These are phyloP conservation scores for Kuschelorhynchus macadamiae DNA, from an alignment of 2,888 invertebrate genomes.

Conservation along the genomic window DNA sequence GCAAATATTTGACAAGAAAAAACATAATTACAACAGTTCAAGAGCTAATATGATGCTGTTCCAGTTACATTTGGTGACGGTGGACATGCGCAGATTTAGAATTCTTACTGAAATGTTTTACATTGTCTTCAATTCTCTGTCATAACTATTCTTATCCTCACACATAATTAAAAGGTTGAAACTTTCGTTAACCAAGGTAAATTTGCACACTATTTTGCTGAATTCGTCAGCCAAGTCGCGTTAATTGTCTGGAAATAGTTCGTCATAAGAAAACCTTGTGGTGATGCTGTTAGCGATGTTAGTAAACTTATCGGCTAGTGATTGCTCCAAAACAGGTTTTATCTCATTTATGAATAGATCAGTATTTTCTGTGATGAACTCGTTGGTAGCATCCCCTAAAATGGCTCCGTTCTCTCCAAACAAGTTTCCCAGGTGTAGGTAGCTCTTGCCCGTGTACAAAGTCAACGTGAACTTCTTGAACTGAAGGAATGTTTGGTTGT, in stretches of 20 bases:
- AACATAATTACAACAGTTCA: too few relatives aligned
- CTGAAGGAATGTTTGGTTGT: slow-evolving; percentile 74
- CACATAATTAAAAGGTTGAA: too few relatives aligned
- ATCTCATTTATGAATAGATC: slow-evolving; percentile 78
- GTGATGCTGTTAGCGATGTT: slow-evolving; percentile 81
- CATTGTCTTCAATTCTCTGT: too few relatives aligned
- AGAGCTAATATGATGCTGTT: too few relatives aligned
- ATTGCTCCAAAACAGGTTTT: slow-evolving; percentile 76
- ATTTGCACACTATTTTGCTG: too few relatives aligned
- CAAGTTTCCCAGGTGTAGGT: slow-evolving; percentile 76
- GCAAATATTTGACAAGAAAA: too few relatives aligned
- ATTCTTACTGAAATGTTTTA: too few relatives aligned
- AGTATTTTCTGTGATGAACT: slow-evolving; percentile 78
- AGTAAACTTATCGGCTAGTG: slow-evolving; percentile 77
- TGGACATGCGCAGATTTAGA: too few relatives aligned
- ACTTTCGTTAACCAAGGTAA: too few relatives aligned
- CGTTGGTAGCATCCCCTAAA: slow-evolving; percentile 76
- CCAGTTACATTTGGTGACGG: too few relatives aligned
- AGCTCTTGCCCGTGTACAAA: slow-evolving; percentile 74
- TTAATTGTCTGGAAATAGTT: slow-evolving; percentile 73
- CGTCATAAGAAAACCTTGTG: slow-evolving; percentile 77
- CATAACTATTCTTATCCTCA: too few relatives aligned
- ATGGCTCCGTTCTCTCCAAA: slow-evolving; percentile 78
- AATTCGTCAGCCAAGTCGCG: too few relatives aligned
- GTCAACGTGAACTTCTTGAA: slow-evolving; percentile 77